Evolutionary conservation across 2,888 invertebrate species (phyloP), one percentile per base, ranked within the genome.

Genomic region (Dicyrtomina minuta): DNA sequence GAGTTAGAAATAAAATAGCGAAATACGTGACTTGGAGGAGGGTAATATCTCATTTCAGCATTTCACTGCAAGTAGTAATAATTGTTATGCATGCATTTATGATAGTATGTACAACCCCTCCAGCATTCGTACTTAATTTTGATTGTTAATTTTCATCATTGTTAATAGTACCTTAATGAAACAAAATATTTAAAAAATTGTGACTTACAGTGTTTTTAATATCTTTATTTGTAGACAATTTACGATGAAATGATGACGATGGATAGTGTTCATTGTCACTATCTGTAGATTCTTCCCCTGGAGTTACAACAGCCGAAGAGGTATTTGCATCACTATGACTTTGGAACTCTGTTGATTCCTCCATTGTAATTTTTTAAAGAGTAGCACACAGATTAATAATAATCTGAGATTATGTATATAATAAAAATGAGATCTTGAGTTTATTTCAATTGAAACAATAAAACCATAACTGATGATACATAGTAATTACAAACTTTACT

Each of bases 221-320:
- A 82, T 90, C 90, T 83, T 89, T 89, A 83, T 91, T 91, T 72
- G 91, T 92, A 72, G 92, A 92, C 81, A 92, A 87, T 80, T 90
- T 87, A 80, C 91, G 86, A 80, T 90, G 88, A 82, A 91, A 89
- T 78, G 88, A 87, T 81, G 86, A 86, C 76, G 89, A 90, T 79
- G 89, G 90, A 81, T 91, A 91, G 70, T 88, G 88, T 82, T 73
- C 74, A 82, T 88, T 89, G 82, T 92, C 92, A 83, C 92, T 92
- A 81, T 91, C 92, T 41, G 91, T 88, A 72, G 88, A 88, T 77
- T 88, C 88, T 77, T 87, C 88, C 12, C 51, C 64, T 12, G 46
- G 59, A 13, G 41, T 44, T 26, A 41, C 26, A 2, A 61, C 24
- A 4, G 44, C 27, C 15, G 61, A 46, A 46, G 61, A 46, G 24